These are phyloP conservation scores for Archips xylosteana DNA, from an alignment of 2,888 invertebrate species.

Conservation along the genomic window DNA sequence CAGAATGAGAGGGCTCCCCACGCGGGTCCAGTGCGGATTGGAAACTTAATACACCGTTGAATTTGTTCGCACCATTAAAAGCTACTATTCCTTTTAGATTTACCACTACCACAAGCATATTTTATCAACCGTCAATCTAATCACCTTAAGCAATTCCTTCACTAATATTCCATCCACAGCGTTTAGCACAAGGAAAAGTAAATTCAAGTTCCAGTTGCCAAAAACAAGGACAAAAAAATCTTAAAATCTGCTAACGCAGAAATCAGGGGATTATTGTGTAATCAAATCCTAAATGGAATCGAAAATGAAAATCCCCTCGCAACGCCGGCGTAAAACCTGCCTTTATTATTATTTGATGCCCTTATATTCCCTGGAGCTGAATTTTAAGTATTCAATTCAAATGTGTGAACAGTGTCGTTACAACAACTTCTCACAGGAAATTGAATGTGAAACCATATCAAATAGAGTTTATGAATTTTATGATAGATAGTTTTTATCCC, in stretches of 20 bases:
- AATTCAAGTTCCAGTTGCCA: neutral
- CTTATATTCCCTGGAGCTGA: slow-evolving; percentile 19
- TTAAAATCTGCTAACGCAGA: slow-evolving; percentile 12
- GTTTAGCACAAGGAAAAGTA: neutral
- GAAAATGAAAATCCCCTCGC: slow-evolving; percentile 24
- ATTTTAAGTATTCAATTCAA: slow-evolving; percentile 26
- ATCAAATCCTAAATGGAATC: slow-evolving; percentile 29
- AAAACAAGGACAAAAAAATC: neutral
- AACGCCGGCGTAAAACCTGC: slow-evolving; percentile 20
- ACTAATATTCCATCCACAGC: neutral
- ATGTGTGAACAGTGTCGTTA: slow-evolving; percentile 16
- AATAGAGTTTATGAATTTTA: slow-evolving; percentile 9
- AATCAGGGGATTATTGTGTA: slow-evolving; percentile 27
- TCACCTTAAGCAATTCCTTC: neutral
- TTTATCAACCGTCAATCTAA: too few relatives aligned
- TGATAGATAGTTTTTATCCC: neutral
- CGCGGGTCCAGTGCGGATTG: too few relatives aligned
- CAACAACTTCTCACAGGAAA: slow-evolving; percentile 14
- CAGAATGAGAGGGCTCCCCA: too few relatives aligned
- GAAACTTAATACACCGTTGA: too few relatives aligned
- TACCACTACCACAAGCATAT: too few relatives aligned
- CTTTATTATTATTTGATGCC: slow-evolving; percentile 21
- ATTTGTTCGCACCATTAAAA: too few relatives aligned
- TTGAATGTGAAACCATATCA: slow-evolving; percentile 1
- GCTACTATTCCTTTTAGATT: too few relatives aligned